Evolutionary conservation across 2,113 vertebrate species (phyloP), one percentile per base, ranked within the genome.

Genomic region (Sclerurus mexicanus): DNA sequence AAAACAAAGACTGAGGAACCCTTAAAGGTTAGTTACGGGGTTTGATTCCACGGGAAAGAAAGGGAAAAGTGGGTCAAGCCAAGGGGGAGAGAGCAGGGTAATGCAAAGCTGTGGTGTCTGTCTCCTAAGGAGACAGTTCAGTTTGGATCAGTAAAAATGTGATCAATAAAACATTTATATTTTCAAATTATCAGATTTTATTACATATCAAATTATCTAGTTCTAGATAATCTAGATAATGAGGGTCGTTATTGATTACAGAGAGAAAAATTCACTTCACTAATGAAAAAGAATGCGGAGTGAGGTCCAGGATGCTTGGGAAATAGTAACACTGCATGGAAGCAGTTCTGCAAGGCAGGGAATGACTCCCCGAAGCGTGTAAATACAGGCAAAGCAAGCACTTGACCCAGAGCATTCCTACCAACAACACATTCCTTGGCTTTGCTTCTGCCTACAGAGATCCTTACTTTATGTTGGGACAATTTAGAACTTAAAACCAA

Each of bases 11-110:
- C 64, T 62, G 47, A 94, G 96, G 96, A 92, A 82, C 91, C 97
- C 96, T 79, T 89, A 97, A 97, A 98, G 98, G 97, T 97, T 97
- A 97, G 73, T 20, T 75, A 30, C 93, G 85, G 97, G 90, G 77
- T 96, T 96, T 49, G 79, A 62, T 97, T 96, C 86, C 28, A n/a
- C 84, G 94, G 95, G 92, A 92, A 94, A 96, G 94, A 88, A 58
- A 52, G 66, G 55, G 25, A 77, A 74, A 96, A 95, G 91, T 78
- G 58, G 96, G 97, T 97, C 97, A 96, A 96, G 96, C 62, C 87
- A 64, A 93, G 88, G 76, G 76, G 89, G 90, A 92, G 79, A 69
- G 87, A 76, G 80, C 18, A 62, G 78, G 93, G 85, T 89, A 89
- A 95, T 90, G 93, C 91, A 87, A 93, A 97, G 96, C 90, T 80